Base-by-base conservation (phyloP, 2,797 vertebrate species). In the Gallinago stenura region DNA sequence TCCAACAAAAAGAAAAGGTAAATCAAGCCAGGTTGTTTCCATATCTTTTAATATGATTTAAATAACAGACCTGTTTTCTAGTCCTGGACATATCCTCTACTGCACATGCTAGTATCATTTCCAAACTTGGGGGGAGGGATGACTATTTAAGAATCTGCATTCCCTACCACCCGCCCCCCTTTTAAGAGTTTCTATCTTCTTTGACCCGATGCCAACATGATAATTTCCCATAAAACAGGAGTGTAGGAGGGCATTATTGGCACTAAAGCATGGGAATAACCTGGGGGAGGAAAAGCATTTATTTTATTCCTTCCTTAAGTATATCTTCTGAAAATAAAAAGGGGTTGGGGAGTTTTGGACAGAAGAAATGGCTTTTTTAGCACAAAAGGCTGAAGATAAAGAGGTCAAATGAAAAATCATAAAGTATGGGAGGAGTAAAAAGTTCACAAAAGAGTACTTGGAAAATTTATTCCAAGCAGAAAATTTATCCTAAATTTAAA, bases 211-310 rank as follows among this genome's bases (percentile, higher is more conserved):
- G 93, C 95, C 95, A 96, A 83, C 20, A 41, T 3, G 6, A 48
- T 89, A 94, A 90, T 95, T 93, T 93, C 83, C 91, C 83, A 92
- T 89, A 54, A 96, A 93, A 90, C 18, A 33, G 50, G 35, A 84
- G 89, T 77, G 96, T 96, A 83, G 96, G 96, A 94, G 90, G 83
- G 75, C 30, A 89, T 39, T 94, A 85, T 11, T 97, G 95, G 96
- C 95, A 93, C 78, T 87, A 90, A 87, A 90, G 83, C 88, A 94
- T 96, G 95, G 96, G 96, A 97, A 96, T 85, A 96, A 95, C 95
- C 96, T 80, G 84, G 13, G 13, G 95, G 92, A 93, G 50, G 41
- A 87, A 92, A 89, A 89, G 21, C 6, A 48, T 33, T 93, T 84
- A 60, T 92, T 71, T 87, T 90, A 85, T 50, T 77, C 53, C 35